A percentile compares a stretch with the other conserved stretches of the same genome.
phyloP scores from a whole-genome alignment of 2,113 vertebrate species.

The Hyaena hyaena region DNA sequence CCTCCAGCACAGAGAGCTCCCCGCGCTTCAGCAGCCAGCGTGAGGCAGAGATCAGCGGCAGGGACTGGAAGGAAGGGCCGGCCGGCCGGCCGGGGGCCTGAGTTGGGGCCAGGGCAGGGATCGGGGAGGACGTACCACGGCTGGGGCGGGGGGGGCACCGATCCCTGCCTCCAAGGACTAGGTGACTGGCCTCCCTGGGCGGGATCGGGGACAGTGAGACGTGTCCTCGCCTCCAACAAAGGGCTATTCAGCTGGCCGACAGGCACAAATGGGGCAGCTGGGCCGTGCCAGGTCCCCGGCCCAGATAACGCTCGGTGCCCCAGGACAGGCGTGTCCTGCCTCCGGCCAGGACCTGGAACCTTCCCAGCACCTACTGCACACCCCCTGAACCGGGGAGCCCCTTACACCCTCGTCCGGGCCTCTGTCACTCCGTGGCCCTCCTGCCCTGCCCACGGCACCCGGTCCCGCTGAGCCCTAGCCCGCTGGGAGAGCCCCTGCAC shows the following conservation, averaged over 20 bases:
- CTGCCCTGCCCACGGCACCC: no score
- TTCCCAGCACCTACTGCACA: no score
- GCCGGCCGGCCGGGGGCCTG: rapidly evolving
- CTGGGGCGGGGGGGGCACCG: rapidly evolving
- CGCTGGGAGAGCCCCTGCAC: not conserved
- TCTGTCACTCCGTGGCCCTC: no score
- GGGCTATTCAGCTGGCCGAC: not conserved
- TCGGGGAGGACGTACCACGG: not conserved
- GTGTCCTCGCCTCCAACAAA: not conserved
- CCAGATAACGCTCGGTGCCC: not conserved
- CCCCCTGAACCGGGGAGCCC: no score
- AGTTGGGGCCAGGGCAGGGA: not conserved
- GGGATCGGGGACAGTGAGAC: rapidly evolving
- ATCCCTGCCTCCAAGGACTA: not conserved
- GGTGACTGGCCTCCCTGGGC: not conserved
- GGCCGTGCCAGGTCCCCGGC: not conserved
- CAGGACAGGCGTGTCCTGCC: not conserved
- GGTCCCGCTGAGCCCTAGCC: no score
- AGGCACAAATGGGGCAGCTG: not conserved
- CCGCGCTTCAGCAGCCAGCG: conserved; percentile 96
- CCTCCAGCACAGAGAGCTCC: conserved; percentile 89
- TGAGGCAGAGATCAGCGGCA: conserved; percentile 92
- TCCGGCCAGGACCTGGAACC: no score
- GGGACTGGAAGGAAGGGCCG: not conserved
- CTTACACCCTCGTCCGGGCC: no score